These are phyloP conservation scores for Tamias sibiricus DNA, from an alignment of 2,113 vertebrate genomes.

Conservation along the genomic window DNA sequence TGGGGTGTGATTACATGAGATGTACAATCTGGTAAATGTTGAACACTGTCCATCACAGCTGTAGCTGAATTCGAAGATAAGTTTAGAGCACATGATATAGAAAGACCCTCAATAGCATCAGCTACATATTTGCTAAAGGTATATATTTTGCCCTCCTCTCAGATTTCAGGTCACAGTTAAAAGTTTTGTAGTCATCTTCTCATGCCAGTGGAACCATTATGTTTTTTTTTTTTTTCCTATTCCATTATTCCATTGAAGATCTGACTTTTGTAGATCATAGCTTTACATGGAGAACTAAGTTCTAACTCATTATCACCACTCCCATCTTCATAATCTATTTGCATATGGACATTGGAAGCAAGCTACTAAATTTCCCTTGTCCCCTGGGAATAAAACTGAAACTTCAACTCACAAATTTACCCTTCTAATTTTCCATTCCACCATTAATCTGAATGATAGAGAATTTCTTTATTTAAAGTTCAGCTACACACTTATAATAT, in stretches of 20 bases:
- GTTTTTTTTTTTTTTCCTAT: neutral
- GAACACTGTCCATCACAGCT: neutral
- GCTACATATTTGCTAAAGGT: neutral
- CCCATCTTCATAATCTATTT: neutral
- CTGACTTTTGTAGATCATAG: neutral
- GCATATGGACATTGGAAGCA: neutral
- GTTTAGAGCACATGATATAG: neutral
- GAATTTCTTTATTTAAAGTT: constrained; percentile 8
- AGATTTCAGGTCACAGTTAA: neutral
- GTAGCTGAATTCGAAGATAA: neutral
- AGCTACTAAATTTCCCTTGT: neutral
- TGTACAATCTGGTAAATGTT: neutral
- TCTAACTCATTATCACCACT: neutral
- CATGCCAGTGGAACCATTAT: neutral
- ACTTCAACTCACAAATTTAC: neutral
- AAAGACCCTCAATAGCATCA: neutral
- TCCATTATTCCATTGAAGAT: neutral
- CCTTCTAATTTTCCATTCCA: neutral
- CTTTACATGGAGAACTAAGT: neutral
- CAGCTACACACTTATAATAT: neutral
- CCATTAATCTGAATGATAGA: neutral
- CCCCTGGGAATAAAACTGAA: neutral
- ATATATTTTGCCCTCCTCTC: neutral
- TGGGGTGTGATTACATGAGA: neutral
- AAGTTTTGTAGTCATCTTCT: neutral